Base-by-base conservation (phyloP, 2,113 vertebrate species). In the Triplophysa siluroides region DNA sequence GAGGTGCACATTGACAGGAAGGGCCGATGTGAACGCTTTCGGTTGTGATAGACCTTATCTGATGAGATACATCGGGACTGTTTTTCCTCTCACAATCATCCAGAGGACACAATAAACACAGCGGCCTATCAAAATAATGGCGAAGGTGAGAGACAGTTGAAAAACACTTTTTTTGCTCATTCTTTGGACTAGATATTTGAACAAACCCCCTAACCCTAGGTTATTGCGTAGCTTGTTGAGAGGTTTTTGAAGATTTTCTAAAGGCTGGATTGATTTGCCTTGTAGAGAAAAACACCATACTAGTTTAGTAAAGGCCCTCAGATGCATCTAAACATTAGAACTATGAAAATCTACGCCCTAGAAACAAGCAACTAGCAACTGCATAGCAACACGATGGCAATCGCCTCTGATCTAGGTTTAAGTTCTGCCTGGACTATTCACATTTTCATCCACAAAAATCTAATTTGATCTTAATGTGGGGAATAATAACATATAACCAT, bases 31-130 rank as follows among this genome's bases (percentile, higher is more conserved):
- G 70, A 43, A 69, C 14, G 60, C 70, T 56, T 79, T 83, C 54
- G 26, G 60, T 74, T 69, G 62, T 11, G 77, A 63, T 72, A 68
- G 70, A 8, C 72, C 77, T 79, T 83, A 83, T 83, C 81, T 63
- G 64, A 83, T 83, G 70, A 68, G 77, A 79, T 79, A 47, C 11
- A 61, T 67, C 63, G 8, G 21, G 19, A 62, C 45, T 72, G 50
- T 78, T 78, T 70, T 73, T 19, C 43, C 16, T 11, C 24, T 26
- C 47, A 67, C 58, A 58, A 78, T 50, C 68, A 52, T 24, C 41
- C 41, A 61, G 70, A 68, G 41, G 54, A 67, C 56, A 79, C 6
- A 68, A 78, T 14, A 72, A 66, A 78, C 24, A 81, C 23, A 16
- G 6, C 54, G 45, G 10, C 16, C 14, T 13, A 52, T 58, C 60